Percentiles rank a stretch among this genome's conserved stretches.
These are phyloP conservation scores for Octomys mimax DNA, from an alignment of 2,797 vertebrate genomes.

Conservation along the genomic window DNA sequence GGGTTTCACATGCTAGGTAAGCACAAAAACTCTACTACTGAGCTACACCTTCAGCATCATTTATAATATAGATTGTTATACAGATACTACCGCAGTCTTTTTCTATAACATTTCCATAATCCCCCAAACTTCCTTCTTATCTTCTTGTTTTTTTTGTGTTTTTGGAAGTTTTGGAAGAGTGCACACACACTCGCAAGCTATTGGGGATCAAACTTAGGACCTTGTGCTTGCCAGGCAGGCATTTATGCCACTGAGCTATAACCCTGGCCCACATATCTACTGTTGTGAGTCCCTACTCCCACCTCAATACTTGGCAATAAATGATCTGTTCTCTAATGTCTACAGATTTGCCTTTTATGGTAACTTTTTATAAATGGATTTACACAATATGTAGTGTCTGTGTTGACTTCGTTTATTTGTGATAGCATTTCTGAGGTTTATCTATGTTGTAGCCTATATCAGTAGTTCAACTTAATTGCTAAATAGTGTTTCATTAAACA, in stretches of 20 bases:
- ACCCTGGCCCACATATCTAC: not conserved
- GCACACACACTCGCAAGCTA: no score
- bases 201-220: no score
- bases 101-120: not conserved
- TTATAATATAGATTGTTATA: not conserved
- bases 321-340: not conserved
- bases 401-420: not conserved
- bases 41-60: not conserved
- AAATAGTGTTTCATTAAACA: not conserved
- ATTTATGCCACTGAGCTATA: no score
- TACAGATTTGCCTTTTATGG: not conserved
- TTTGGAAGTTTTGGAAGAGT: no score
- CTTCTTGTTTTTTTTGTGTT: no score
- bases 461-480: conserved; percentile 9
- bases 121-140: not conserved
- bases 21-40: not conserved
- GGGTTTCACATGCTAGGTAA: not conserved
- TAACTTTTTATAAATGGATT: not conserved
- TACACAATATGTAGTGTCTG: not conserved
- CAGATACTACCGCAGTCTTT: not conserved
- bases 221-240: no score
- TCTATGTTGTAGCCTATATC: not conserved
- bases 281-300: not conserved
- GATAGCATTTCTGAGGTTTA: not conserved
- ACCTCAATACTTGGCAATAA: not conserved